Percentiles rank a stretch among this genome's conserved stretches.
Evolutionary conservation across 2,797 vertebrate species (phyloP).

Genomic region (Acipenser oxyrinchus): DNA sequence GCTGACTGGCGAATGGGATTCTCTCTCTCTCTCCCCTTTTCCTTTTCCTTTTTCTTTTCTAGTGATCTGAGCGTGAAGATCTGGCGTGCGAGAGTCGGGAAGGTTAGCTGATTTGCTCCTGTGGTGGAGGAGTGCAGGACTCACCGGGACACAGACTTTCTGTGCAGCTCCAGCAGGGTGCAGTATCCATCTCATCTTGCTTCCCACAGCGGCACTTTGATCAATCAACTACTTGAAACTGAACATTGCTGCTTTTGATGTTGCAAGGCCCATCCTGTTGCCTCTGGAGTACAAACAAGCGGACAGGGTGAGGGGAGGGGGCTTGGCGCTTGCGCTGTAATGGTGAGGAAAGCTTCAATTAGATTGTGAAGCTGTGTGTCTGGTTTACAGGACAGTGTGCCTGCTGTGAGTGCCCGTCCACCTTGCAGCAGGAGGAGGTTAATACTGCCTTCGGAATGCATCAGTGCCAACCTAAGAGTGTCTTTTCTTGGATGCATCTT

Average conservation of each 20-base stretch:
- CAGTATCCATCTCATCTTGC: too few species aligned
- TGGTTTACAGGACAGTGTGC: too few species aligned
- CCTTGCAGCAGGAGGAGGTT: too few species aligned
- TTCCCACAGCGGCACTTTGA: too few species aligned
- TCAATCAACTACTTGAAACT: constrained; percentile 36
- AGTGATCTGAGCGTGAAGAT: constrained; percentile 92
- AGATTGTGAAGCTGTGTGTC: too few species aligned
- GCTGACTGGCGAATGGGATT: background rate
- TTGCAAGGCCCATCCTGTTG: constrained; percentile 22
- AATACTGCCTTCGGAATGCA: too few species aligned
- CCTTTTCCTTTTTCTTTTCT: constrained; percentile 34
- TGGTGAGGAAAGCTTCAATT: too few species aligned
- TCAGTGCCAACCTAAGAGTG: too few species aligned
- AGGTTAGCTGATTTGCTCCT: background rate
- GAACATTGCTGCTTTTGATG: constrained; percentile 12
- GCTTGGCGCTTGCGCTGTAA: background rate
- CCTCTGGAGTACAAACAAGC: background rate
- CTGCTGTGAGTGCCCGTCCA: too few species aligned
- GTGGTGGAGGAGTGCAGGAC: constrained; percentile 9
- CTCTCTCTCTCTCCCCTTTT: constrained; percentile 11
- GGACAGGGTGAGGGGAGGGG: background rate
- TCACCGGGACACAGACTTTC: constrained; percentile 45
- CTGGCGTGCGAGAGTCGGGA: constrained; percentile 63
- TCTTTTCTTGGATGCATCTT: too few species aligned
- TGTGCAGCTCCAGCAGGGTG: background rate